Conservation (phyloP, 2,797 vertebrate genomes). For the Trachurus trachurus region DNA sequence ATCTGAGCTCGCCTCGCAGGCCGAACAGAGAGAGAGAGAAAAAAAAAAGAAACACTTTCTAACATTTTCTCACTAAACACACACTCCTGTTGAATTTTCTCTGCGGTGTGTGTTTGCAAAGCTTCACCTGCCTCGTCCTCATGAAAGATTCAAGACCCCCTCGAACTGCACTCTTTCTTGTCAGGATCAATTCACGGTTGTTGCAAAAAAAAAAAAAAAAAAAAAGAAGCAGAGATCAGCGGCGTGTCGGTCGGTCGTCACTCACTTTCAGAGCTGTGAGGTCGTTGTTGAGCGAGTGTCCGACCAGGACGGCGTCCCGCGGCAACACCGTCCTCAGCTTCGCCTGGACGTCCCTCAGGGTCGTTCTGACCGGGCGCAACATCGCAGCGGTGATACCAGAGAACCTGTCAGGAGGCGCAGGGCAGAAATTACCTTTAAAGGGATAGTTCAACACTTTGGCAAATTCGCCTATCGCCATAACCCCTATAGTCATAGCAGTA, state of each 20-base stretch:
- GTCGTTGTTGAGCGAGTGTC: slow-evolving; percentile 91
- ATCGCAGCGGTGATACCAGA: slow-evolving; percentile 91
- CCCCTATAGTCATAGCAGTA: too few species aligned
- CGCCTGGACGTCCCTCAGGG: slow-evolving; percentile 86
- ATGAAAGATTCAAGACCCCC: neutral
- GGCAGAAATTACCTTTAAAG: neutral
- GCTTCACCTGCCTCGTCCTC: neutral
- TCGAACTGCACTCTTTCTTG: neutral
- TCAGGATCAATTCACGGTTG: neutral
- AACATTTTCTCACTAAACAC: neutral
- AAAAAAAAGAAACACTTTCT: too few species aligned
- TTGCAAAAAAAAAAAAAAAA: too few species aligned
- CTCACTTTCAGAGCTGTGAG: slow-evolving; percentile 90
- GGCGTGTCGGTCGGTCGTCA: neutral
- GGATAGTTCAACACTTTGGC: too few species aligned
- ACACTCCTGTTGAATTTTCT: neutral
- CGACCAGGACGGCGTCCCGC: slow-evolving; percentile 90
- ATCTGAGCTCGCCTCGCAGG: neutral
- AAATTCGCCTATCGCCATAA: too few species aligned
- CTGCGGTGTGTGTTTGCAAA: neutral
- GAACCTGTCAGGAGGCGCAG: slow-evolving; percentile 80
- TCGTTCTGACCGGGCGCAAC: slow-evolving; percentile 87
- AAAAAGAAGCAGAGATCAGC: neutral
- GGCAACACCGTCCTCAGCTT: slow-evolving; percentile 87
- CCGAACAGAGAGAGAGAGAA: neutral